A percentile compares a stretch with the other conserved stretches of the same genome.
These are phyloP conservation scores for Clistopyga incitator DNA, from an alignment of 2,888 invertebrate genomes.

Conservation along the genomic window DNA sequence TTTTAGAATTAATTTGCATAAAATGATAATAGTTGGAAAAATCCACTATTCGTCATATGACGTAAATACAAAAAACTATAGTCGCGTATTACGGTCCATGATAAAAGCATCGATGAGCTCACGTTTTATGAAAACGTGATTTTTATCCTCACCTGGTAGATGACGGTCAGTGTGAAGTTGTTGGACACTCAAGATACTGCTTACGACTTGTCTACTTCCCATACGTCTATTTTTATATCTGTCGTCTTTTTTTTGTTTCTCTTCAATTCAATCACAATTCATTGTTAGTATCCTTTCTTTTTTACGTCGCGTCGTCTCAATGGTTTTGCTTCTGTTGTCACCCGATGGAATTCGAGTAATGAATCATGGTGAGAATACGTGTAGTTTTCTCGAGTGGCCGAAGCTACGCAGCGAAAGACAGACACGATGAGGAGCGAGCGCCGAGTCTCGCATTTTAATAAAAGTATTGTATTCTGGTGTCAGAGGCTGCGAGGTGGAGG, in stretches of 20 bases:
- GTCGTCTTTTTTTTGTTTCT: not conserved
- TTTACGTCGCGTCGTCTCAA: not conserved
- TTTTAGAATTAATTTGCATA: no score
- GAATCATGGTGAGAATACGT: conserved; percentile 48
- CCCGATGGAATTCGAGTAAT: conserved; percentile 34
- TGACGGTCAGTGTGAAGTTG: conserved; percentile 13
- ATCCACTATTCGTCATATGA: no score
- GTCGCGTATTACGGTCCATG: not conserved
- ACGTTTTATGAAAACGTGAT: conserved; percentile 30
- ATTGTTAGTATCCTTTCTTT: conserved; percentile 19
- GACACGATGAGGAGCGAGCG: conserved; percentile 23
- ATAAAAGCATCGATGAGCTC: conserved; percentile 50
- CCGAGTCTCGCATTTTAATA: conserved; percentile 57
- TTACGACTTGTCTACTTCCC: conserved; percentile 5
- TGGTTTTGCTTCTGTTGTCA: conserved; percentile 31
- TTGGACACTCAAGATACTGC: not conserved
- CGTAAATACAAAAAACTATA: not conserved
- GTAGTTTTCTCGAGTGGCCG: conserved; percentile 41
- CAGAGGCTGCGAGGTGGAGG: conserved; percentile 16
- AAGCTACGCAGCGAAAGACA: conserved; percentile 32
- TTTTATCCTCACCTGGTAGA: conserved; percentile 40
- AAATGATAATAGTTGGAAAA: no score
- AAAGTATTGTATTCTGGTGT: conserved; percentile 35
- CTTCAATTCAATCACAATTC: conserved; percentile 20
- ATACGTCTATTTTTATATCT: not conserved